These are phyloP conservation scores for Drosophila sturtevanti DNA, from an alignment of 1,140 invertebrate genomes.

Conservation along the genomic window DNA sequence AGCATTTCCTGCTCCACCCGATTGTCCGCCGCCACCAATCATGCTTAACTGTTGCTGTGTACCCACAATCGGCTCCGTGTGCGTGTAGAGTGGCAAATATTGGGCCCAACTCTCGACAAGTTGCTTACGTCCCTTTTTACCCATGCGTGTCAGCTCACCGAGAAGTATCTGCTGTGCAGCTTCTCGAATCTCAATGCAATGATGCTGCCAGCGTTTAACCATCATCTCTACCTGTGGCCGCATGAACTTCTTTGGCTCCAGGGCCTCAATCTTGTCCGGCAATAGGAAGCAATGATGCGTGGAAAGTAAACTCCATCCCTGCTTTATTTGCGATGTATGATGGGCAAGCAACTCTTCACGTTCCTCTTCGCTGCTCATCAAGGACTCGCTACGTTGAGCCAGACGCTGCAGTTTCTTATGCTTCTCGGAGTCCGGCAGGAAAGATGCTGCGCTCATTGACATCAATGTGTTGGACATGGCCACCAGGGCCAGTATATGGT, in stretches of 20 bases:
- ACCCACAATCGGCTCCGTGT: conserved; percentile 87
- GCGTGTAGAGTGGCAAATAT: conserved; percentile 94
- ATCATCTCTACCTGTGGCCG: conserved; percentile 98
- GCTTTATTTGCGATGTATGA: conserved; percentile 95
- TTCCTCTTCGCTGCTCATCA: conserved; percentile 87
- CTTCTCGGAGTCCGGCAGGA: conserved; percentile 92
- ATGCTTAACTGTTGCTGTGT: conserved; percentile 80
- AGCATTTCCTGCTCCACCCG: conserved; percentile 11
- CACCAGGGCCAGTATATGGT: conserved; percentile 97
- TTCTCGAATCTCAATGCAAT: conserved; percentile 97
- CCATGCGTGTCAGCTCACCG: conserved; percentile 95
- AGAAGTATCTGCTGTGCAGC: conserved; percentile 97
- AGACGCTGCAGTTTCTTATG: conserved; percentile 89
- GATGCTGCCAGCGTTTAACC: conserved; percentile 98
- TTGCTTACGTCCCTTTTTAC: conserved; percentile 94
- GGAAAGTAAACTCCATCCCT: conserved; percentile 97
- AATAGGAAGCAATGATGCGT: conserved; percentile 98
- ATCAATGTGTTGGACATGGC: conserved; percentile 98
- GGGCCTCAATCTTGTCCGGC: conserved; percentile 92
- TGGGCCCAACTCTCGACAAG: conserved; percentile 98
- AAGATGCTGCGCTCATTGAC: conserved; percentile 98
- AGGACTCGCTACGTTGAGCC: conserved; percentile 69
- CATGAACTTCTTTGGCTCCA: conserved; percentile 92
- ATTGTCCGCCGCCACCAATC: conserved; percentile 41
- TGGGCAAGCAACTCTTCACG: conserved; percentile 91